phyloP scores from a whole-genome alignment of 2,797 vertebrate genomes.

The Enteromius paludinosus region DNA sequence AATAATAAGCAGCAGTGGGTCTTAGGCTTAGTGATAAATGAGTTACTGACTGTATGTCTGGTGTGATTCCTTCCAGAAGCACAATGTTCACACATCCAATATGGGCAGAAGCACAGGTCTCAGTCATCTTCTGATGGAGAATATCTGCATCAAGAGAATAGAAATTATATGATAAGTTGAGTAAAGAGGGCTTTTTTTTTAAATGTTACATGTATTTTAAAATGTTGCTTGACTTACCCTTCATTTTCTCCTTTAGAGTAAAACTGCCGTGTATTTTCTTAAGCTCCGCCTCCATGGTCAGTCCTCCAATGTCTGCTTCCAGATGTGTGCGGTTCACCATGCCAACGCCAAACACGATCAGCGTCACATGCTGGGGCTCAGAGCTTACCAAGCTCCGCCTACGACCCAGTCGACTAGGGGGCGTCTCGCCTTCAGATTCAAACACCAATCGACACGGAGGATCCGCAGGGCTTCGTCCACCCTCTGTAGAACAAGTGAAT shows the following conservation, averaged over 20 bases:
- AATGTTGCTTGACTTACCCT: conserved; percentile 78
- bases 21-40: neutral
- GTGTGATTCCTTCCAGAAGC: conserved; percentile 94
- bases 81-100: conserved; percentile 98
- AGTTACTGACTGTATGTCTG: conserved; percentile 94
- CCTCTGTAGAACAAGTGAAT: conserved; percentile 66
- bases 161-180: neutral
- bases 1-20: too few relatives aligned
- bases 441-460: conserved; percentile 88
- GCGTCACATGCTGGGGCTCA: conserved; percentile 93
- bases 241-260: conserved; percentile 98
- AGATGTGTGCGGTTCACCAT: conserved; percentile 98
- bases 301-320: conserved; percentile 96
- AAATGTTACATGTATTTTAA: neutral
- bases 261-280: conserved; percentile 98
- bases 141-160: conserved; percentile 80
- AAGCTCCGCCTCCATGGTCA: conserved; percentile 97
- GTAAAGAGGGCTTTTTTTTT: neutral
- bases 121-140: conserved; percentile 99
- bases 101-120: conserved; percentile 96
- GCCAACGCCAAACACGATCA: conserved; percentile 96
- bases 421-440: conserved; percentile 90
- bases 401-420: conserved; percentile 74
- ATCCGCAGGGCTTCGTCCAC: conserved; percentile 86
- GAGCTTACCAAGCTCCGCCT: conserved; percentile 90